phyloP scores from a whole-genome alignment of 2,797 vertebrate genomes.

The Todus mexicanus region DNA sequence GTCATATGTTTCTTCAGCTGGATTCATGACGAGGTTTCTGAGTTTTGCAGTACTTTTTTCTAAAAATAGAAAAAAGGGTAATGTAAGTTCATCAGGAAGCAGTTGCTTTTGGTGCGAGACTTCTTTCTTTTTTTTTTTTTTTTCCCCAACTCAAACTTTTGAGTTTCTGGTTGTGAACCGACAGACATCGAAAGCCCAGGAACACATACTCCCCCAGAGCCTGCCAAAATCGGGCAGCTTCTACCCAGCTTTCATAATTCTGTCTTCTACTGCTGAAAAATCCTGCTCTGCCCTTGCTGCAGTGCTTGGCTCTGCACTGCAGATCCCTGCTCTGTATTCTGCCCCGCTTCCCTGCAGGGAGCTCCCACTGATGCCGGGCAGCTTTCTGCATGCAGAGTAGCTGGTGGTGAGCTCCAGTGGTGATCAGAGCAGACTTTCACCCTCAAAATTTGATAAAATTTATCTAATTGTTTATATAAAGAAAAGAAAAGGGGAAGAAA shows the following conservation, averaged over 20 bases:
- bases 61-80: background rate
- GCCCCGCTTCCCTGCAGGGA: background rate
- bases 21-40: background rate
- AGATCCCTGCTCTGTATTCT: background rate
- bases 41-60: background rate
- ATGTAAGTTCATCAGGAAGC: background rate
- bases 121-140: no score
- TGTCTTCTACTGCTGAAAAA: background rate
- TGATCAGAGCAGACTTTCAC: background rate
- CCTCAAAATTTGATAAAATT: background rate
- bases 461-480: background rate
- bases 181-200: background rate
- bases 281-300: background rate
- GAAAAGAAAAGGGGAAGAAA: background rate
- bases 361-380: background rate
- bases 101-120: background rate
- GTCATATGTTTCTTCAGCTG: no score
- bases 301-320: background rate
- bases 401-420: background rate
- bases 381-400: background rate
- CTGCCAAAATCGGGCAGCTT: background rate
- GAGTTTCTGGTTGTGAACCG: background rate
- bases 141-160: background rate
- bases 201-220: no score
- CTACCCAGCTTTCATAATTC: background rate